These are phyloP conservation scores for Cyprinodon diabolis DNA, from an alignment of 2,797 vertebrate genomes.

Conservation along the genomic window DNA sequence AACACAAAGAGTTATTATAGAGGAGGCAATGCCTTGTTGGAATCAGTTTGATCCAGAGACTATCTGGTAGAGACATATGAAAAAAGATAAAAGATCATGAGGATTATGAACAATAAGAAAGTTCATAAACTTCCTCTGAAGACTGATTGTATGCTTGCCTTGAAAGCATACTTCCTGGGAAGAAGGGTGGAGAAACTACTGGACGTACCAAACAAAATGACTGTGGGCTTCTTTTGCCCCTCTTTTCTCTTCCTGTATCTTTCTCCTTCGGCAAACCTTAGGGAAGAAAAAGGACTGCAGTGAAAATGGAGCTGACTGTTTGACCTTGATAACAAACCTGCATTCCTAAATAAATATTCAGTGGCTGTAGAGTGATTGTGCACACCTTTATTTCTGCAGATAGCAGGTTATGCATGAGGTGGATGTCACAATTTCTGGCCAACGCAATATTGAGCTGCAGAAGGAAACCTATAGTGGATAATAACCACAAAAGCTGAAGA, in stretches of 20 bases:
- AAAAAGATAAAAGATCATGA: not conserved
- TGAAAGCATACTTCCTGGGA: conserved; percentile 12
- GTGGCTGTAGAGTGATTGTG: conserved; percentile 48
- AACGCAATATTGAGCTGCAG: not conserved
- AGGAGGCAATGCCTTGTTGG: conserved; percentile 20
- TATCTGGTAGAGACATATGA: not conserved
- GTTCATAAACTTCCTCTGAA: not conserved
- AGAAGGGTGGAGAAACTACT: conserved; percentile 24
- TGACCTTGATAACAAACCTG: conserved; percentile 72
- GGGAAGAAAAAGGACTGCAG: conserved; percentile 58
- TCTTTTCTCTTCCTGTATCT: conserved; percentile 43
- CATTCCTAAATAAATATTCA: conserved; percentile 70
- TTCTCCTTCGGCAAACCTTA: conserved; percentile 25
- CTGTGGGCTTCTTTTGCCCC: conserved; percentile 29
- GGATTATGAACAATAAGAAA: conserved; percentile 21
- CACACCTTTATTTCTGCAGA: conserved; percentile 42
- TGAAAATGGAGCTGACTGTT: conserved; percentile 54
- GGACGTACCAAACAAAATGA: conserved; percentile 43
- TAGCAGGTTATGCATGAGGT: conserved; percentile 58
- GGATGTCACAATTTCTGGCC: conserved; percentile 15
- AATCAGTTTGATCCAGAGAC: conserved; percentile 14
- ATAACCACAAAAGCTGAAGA: not conserved
- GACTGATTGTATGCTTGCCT: conserved; percentile 5
- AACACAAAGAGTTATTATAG: conserved; percentile 48
- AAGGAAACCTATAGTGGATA: conserved; percentile 11